Evolutionary conservation across 2,797 vertebrate genomes (phyloP), one percentile per base, ranked within the genome.

Genomic region (Poeciliopsis turneri): DNA sequence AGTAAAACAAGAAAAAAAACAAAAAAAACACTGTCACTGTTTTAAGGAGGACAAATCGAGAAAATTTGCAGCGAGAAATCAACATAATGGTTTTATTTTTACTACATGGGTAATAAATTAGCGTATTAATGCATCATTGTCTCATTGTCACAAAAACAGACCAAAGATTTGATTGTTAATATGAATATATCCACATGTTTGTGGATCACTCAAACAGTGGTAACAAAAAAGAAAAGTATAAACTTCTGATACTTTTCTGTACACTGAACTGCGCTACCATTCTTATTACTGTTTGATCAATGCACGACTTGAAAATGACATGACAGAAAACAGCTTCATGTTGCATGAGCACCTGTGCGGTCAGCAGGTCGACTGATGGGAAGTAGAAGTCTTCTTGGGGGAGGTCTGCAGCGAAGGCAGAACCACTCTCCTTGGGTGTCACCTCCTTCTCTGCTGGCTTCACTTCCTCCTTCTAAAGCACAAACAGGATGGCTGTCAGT

Each of bases 341-440:
- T 43, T 8, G 75, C 11, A 75, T 39, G 74, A 33, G 84, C 86
- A 99, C 98, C 97, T 99, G 98, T 77, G 98, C 97, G 30, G 97
- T 99, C 81, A 99, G 96, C 82, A 99, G 96, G 93, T 99, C 97
- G 1, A 99, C 97, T 16, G 97, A 98, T 47, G 98, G 98, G 87
- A 99, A 97, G 91, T 97, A 98, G 86, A 94, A 96, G 76, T 97
- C 97, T 81, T 96, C 96, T 30, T 97, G 95, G 33, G 87, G 94
- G 87, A 95, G 86, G 80, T 93, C 92, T 15, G 92, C 84, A 73
- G 90, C 93, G 86, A 94, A 74, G 43, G 57, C 94, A 10, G 93
- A 79, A 78, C 95, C 93, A 75, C 77, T 66, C 53, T 91, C 86
- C 79, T 85, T 91, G 69, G 90, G 23, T 64, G 23, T 73, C 1